These are phyloP conservation scores for Cyclura pinguis DNA, from an alignment of 2,797 vertebrate species.

Conservation along the genomic window DNA sequence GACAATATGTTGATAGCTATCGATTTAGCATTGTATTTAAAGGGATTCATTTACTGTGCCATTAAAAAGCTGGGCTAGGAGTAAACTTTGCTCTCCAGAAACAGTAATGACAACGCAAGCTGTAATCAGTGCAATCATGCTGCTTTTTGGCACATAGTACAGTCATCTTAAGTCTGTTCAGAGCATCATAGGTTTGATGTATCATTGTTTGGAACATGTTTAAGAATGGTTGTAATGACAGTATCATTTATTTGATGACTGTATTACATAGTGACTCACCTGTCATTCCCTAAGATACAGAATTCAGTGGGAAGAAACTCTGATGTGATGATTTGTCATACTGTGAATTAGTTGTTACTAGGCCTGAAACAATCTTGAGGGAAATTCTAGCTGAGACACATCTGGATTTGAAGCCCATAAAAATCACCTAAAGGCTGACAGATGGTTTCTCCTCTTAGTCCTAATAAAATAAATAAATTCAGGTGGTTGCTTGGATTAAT, in stretches of 20 bases:
- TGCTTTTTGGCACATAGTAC: background rate
- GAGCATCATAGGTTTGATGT: background rate
- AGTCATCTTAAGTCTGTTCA: background rate
- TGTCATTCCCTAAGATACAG: slow-evolving; percentile 16
- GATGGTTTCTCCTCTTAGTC: background rate
- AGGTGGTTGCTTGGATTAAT: background rate
- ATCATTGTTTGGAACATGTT: background rate
- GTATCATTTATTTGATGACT: background rate
- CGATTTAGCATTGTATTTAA: background rate
- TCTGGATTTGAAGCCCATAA: background rate
- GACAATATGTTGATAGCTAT: background rate
- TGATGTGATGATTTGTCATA: slow-evolving; percentile 3
- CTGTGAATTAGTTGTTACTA: slow-evolving; percentile 4
- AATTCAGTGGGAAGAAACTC: background rate
- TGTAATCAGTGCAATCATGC: background rate
- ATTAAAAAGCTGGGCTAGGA: background rate
- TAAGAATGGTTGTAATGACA: slow-evolving; percentile 7
- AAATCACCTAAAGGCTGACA: background rate
- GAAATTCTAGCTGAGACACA: background rate
- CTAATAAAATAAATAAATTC: background rate
- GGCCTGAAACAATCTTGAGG: background rate
- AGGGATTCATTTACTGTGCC: background rate
- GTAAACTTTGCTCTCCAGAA: background rate
- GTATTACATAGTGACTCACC: background rate
- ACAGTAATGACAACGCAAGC: background rate